These are phyloP conservation scores for Callorhinus ursinus DNA, from an alignment of 2,113 vertebrate genomes.

Conservation along the genomic window DNA sequence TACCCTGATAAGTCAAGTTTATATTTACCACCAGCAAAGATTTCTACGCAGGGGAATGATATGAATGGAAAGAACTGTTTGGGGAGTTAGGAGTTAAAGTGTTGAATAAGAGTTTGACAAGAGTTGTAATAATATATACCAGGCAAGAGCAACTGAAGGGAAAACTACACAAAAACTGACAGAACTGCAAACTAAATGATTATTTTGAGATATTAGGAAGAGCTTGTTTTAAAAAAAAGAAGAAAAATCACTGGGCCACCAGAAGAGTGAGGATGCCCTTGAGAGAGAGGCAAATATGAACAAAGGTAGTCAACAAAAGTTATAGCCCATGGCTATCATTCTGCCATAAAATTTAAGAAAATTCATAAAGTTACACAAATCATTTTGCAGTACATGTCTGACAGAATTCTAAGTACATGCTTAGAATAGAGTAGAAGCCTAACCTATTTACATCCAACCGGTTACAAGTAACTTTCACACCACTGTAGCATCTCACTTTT, in stretches of 20 bases:
- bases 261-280: background rate
- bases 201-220: background rate
- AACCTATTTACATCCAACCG: background rate
- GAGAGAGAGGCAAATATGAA: background rate
- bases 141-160: background rate
- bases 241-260: too few relatives aligned
- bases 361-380: background rate
- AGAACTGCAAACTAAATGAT: background rate
- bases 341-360: conserved; percentile 9
- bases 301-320: background rate
- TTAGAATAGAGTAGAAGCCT: background rate
- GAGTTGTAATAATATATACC: background rate
- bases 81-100: background rate
- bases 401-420: background rate
- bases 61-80: background rate
- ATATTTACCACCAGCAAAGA: background rate
- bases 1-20: background rate
- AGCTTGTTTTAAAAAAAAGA: background rate
- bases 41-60: background rate
- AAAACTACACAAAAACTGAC: background rate
- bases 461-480: background rate
- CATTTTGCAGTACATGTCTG: background rate
- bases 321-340: background rate
- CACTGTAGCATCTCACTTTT: background rate
- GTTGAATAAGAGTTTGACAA: background rate